phyloP scores from a whole-genome alignment of 1,140 invertebrate genomes.

The Idris sp. region DNA sequence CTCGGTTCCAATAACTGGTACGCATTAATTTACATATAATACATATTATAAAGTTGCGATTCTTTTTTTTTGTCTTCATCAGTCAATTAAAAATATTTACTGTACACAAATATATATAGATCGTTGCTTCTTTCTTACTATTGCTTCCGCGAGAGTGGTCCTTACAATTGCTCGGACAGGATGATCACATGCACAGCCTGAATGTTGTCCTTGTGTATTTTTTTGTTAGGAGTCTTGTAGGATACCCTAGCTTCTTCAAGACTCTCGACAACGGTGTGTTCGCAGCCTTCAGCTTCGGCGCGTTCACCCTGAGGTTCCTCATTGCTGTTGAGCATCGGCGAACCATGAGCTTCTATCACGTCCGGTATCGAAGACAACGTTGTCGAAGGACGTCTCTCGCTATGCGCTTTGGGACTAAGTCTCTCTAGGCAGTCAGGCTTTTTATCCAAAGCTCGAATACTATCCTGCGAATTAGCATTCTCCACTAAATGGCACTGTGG shows the following conservation, averaged over 20 bases:
- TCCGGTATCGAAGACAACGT: slow-evolving; percentile 66
- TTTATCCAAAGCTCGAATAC: slow-evolving; percentile 14
- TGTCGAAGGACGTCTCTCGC: slow-evolving; percentile 54
- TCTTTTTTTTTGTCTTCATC: slow-evolving; percentile 40
- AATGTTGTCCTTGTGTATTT: slow-evolving; percentile 73
- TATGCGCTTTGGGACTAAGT: slow-evolving; percentile 52
- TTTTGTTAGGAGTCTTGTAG: slow-evolving; percentile 68
- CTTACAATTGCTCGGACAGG: slow-evolving; percentile 76
- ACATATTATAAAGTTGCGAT: no score
- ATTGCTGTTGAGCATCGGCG: background rate
- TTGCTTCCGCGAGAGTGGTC: slow-evolving; percentile 52
- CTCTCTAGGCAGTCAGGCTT: slow-evolving; percentile 55
- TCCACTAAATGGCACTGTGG: slow-evolving; percentile 45
- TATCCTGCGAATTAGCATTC: slow-evolving; percentile 4
- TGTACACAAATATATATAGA: slow-evolving; percentile 60
- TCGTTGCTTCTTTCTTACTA: slow-evolving; percentile 48
- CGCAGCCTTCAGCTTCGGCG: slow-evolving; percentile 76
- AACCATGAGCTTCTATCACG: slow-evolving; percentile 68
- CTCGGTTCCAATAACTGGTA: slow-evolving; percentile 26
- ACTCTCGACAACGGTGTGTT: slow-evolving; percentile 68
- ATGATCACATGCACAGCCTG: slow-evolving; percentile 77
- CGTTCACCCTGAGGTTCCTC: slow-evolving; percentile 67
- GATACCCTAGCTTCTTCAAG: slow-evolving; percentile 68
- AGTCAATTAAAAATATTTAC: slow-evolving; percentile 61
- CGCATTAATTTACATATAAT: slow-evolving; percentile 65